Conservation (phyloP, 2,888 invertebrate species). For the Keiferia lycopersicella region DNA sequence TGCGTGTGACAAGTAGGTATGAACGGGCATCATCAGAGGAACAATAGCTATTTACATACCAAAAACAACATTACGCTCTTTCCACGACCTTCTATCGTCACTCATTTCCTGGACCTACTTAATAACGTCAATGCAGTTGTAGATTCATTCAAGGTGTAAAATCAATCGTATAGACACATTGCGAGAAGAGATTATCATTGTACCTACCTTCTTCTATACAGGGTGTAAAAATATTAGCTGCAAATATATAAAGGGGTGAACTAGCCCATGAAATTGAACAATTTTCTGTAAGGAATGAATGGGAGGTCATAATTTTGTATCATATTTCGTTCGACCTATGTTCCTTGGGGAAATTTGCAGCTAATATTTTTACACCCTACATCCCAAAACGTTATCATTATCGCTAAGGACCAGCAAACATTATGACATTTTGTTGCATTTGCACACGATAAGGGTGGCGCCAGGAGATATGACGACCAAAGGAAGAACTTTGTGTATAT, state of each 20-base stretch:
- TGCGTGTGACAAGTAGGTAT: too few species aligned
- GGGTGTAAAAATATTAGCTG: too few species aligned
- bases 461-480: neutral
- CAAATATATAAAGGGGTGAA: too few species aligned
- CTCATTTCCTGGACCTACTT: neutral
- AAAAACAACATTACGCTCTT: neutral
- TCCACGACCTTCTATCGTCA: neutral
- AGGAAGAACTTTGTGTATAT: neutral
- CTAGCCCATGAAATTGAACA: too few species aligned
- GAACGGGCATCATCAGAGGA: too few species aligned
- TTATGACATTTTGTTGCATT: conserved; percentile 3
- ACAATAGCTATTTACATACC: neutral
- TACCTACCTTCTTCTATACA: conserved; percentile 11
- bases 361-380: too few species aligned
- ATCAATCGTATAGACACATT: neutral
- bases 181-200: too few species aligned
- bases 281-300: too few species aligned
- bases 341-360: too few species aligned
- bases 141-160: neutral
- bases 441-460: conserved; percentile 1
- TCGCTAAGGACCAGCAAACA: neutral
- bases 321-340: too few species aligned
- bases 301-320: too few species aligned
- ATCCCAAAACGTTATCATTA: conserved; percentile 1
- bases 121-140: neutral